Evolutionary conservation across 2,888 invertebrate species (phyloP).

Genomic region (Lasioglossum zephyrum): DNA sequence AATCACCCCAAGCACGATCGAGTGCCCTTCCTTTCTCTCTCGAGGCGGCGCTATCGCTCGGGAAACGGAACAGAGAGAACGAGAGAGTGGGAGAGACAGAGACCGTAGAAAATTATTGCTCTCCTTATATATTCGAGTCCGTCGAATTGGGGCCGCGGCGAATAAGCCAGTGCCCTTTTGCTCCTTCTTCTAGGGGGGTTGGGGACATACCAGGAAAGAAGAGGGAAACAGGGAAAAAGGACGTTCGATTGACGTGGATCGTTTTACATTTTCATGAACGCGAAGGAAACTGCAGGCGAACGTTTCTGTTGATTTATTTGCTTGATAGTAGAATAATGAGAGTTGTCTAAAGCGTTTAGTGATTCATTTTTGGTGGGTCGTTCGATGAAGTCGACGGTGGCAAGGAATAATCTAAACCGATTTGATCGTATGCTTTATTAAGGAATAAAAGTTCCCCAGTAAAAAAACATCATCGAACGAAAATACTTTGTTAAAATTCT

Average conservation of each 20-base stretch:
- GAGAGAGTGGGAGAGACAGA: background rate
- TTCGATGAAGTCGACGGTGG: too few relatives aligned
- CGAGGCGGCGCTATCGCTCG: conserved; percentile 56
- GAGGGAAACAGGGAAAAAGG: background rate
- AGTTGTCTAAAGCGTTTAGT: background rate
- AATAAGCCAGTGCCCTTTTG: conserved; percentile 74
- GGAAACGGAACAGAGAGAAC: conserved; percentile 38
- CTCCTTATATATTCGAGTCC: conserved; percentile 81
- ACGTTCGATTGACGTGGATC: background rate
- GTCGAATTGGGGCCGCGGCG: conserved; percentile 72
- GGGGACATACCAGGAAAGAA: background rate
- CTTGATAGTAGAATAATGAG: background rate
- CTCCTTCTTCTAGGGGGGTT: background rate
- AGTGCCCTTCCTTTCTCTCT: conserved; percentile 65
- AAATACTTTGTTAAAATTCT: background rate
- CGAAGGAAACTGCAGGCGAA: conserved; percentile 28
- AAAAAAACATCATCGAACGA: background rate
- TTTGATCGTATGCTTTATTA: background rate
- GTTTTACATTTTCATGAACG: conserved; percentile 51
- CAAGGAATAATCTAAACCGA: background rate
- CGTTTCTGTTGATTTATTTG: conserved; percentile 24
- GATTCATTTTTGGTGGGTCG: background rate
- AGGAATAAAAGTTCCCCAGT: background rate
- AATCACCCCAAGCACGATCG: conserved; percentile 77
- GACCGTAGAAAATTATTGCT: conserved; percentile 81